A percentile compares a stretch with the other conserved stretches of the same genome.
These are phyloP conservation scores for Drosophila athabasca DNA, from an alignment of 1,140 invertebrate genomes.

Conservation along the genomic window DNA sequence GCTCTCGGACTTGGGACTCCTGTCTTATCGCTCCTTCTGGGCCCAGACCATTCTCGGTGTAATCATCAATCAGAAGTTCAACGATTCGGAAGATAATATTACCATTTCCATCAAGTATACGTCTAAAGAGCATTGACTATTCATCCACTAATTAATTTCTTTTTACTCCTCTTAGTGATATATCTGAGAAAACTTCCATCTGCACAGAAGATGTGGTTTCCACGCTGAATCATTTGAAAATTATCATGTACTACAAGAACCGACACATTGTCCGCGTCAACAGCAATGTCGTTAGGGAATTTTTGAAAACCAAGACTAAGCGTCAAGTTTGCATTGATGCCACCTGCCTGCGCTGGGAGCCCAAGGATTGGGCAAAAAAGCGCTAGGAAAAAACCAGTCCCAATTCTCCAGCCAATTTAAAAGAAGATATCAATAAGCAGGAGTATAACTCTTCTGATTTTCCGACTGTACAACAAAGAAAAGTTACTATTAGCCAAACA, in stretches of 20 bases:
- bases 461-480: too few relatives aligned
- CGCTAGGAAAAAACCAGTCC: too few relatives aligned
- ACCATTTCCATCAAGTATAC: slow-evolving; percentile 97
- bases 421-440: too few relatives aligned
- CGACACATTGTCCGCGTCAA: slow-evolving; percentile 98
- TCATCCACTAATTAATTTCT: neutral
- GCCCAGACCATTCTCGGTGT: slow-evolving; percentile 97
- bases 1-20: slow-evolving; percentile 94
- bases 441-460: too few relatives aligned
- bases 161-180: slow-evolving; percentile 89
- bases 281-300: slow-evolving; percentile 94
- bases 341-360: slow-evolving; percentile 98
- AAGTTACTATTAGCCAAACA: too few relatives aligned
- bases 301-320: slow-evolving; percentile 93
- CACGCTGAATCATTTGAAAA: slow-evolving; percentile 97
- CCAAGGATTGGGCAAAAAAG: slow-evolving; percentile 93
- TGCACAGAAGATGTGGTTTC: slow-evolving; percentile 99
- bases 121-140: neutral
- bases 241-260: slow-evolving; percentile 99
- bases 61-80: slow-evolving; percentile 91
- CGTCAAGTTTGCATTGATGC: slow-evolving; percentile 96
- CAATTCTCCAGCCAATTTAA: too few relatives aligned
- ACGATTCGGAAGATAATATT: slow-evolving; percentile 94
- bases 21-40: slow-evolving; percentile 98
- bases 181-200: slow-evolving; percentile 98